A percentile compares a stretch with the other conserved stretches of the same genome.
Evolutionary conservation across 2,797 vertebrate genomes (phyloP).

Genomic region (Megalops cyprinoides): DNA sequence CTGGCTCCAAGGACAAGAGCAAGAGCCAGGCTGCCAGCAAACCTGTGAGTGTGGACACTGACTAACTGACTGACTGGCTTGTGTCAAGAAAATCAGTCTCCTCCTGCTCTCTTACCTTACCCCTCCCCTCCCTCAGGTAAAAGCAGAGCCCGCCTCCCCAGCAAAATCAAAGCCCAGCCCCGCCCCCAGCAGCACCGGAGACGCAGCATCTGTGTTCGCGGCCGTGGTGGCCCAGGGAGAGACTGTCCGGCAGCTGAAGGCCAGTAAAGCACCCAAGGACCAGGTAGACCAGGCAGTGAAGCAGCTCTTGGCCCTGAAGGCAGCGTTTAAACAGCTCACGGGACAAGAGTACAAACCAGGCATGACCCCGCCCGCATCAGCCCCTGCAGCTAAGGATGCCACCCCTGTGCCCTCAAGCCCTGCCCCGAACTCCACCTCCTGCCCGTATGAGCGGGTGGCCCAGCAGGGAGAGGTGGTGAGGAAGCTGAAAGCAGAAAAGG

Average conservation of each 20-base stretch:
- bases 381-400: constrained; percentile 46
- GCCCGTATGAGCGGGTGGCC: constrained; percentile 66
- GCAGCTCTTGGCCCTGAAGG: constrained; percentile 79
- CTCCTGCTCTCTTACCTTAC: not conserved
- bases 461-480: constrained; percentile 80
- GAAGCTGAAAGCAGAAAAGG: constrained; percentile 77
- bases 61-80: not conserved
- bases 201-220: constrained; percentile 69
- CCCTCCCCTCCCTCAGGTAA: constrained; percentile 34
- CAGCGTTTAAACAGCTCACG: constrained; percentile 71
- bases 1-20: constrained; percentile 93
- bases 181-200: constrained; percentile 44
- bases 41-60: constrained; percentile 63
- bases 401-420: constrained; percentile 29
- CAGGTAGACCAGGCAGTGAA: constrained; percentile 87
- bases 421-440: constrained; percentile 39
- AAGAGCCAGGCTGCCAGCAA: constrained; percentile 79
- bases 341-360: constrained; percentile 83
- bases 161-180: constrained; percentile 44
- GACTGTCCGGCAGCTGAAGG: constrained; percentile 84
- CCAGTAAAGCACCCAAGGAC: constrained; percentile 85
- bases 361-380: constrained; percentile 62
- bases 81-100: no score
- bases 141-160: constrained; percentile 45
- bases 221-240: constrained; percentile 84